A percentile compares a stretch with the other conserved stretches of the same genome.
Evolutionary conservation across 2,888 invertebrate species (phyloP).

Genomic region (Sisyra nigra): DNA sequence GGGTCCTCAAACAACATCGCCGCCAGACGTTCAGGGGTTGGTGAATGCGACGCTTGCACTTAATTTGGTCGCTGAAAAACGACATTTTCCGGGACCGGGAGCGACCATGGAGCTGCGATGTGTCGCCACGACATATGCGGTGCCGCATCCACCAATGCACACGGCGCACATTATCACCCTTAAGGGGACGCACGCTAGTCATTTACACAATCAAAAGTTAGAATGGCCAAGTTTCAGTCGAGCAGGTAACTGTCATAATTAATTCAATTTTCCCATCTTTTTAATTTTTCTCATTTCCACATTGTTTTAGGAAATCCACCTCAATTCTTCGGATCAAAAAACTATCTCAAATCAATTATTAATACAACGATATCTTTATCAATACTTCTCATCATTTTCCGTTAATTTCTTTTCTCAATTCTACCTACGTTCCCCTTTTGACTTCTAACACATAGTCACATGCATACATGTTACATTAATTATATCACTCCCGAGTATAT

Average conservation of each 20-base stretch:
- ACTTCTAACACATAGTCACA: no score
- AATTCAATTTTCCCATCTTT: no score
- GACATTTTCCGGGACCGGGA: constrained; percentile 1
- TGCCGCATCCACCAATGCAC: background rate
- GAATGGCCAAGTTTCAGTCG: background rate
- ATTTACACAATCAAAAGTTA: constrained; percentile 4
- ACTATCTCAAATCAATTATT: no score
- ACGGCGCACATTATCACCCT: background rate
- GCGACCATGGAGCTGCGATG: background rate
- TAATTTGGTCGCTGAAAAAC: constrained; percentile 1
- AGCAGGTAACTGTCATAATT: background rate
- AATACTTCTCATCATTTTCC: no score
- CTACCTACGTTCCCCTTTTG: no score
- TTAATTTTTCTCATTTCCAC: no score
- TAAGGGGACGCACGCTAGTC: background rate
- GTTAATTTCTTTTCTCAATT: no score
- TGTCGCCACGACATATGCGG: background rate
- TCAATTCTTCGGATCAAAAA: no score
- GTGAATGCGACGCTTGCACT: constrained; percentile 2
- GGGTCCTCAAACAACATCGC: constrained; percentile 2
- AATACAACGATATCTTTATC: no score
- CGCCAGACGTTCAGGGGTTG: constrained; percentile 1
- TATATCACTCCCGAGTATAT: no score
- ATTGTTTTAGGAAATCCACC: no score
- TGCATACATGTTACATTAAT: no score